phyloP scores from a whole-genome alignment of 2,888 invertebrate genomes.

The Pristionchus mayeri region DNA sequence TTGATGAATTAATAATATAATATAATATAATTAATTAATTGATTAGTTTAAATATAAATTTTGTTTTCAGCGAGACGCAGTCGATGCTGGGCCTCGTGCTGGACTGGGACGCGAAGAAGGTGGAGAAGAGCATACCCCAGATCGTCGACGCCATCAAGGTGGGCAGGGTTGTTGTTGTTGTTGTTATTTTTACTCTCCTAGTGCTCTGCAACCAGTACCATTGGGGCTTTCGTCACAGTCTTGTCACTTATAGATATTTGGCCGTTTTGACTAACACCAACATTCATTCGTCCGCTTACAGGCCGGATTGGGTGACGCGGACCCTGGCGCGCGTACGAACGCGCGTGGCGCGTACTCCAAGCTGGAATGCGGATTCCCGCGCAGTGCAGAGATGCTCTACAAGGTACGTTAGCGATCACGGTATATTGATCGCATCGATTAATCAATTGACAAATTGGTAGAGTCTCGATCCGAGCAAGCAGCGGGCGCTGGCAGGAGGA shows the following conservation, averaged over 20 bases:
- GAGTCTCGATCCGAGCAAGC: slow-evolving; percentile 86
- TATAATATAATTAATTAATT: not conserved
- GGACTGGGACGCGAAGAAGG: slow-evolving; percentile 41
- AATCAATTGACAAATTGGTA: slow-evolving; percentile 75
- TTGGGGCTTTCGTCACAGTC: too few relatives aligned
- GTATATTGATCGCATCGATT: not conserved
- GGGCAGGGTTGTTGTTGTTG: too few relatives aligned
- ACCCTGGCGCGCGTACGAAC: slow-evolving; percentile 88
- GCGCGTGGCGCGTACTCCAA: slow-evolving; percentile 81
- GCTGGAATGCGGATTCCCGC: slow-evolving; percentile 58
- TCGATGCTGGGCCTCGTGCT: slow-evolving; percentile 6
- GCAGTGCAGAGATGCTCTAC: slow-evolving; percentile 60
- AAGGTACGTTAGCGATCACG: slow-evolving; percentile 50
- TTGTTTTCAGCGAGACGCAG: slow-evolving; percentile 36
- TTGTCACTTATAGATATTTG: too few relatives aligned
- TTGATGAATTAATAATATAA: not conserved
- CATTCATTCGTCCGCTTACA: slow-evolving; percentile 54
- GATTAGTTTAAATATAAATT: not conserved
- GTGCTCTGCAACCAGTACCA: not conserved
- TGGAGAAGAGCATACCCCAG: slow-evolving; percentile 70
- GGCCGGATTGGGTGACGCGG: slow-evolving; percentile 91
- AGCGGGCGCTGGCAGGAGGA: slow-evolving; percentile 83
- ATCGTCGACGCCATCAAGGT: slow-evolving; percentile 86
- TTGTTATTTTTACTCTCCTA: too few relatives aligned
- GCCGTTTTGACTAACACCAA: too few relatives aligned